Percentiles rank a stretch among this genome's conserved stretches.
These are phyloP conservation scores for Oncopodura yosiiana DNA, from an alignment of 1,140 invertebrate genomes.

Conservation along the genomic window DNA sequence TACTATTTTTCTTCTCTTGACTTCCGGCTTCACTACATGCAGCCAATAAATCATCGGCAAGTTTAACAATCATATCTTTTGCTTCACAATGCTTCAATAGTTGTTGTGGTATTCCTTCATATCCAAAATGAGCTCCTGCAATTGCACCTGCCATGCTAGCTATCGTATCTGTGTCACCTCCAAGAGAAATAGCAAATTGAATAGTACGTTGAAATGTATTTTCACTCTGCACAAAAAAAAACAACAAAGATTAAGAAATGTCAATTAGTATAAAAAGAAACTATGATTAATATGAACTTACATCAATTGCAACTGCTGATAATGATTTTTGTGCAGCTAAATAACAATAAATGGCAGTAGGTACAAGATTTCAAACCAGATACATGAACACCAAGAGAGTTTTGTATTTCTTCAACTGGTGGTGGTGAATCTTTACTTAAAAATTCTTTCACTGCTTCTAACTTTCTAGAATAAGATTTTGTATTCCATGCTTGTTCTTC, in stretches of 20 bases:
- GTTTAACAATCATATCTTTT: slow-evolving; percentile 43
- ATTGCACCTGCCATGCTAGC: slow-evolving; percentile 52
- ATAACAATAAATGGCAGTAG: slow-evolving; percentile 66
- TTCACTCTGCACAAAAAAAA: slow-evolving; percentile 40
- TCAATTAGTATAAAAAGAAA: background rate
- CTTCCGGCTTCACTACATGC: background rate
- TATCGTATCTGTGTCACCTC: slow-evolving; percentile 65
- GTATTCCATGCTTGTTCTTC: slow-evolving; percentile 20
- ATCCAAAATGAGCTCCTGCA: slow-evolving; percentile 61
- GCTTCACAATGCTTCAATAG: slow-evolving; percentile 56
- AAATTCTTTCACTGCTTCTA: slow-evolving; percentile 45
- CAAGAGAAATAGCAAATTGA: slow-evolving; percentile 58
- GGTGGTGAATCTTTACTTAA: slow-evolving; percentile 39
- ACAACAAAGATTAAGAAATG: background rate
- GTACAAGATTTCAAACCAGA: slow-evolving; percentile 59
- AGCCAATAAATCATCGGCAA: slow-evolving; percentile 44
- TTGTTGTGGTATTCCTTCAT: slow-evolving; percentile 48
- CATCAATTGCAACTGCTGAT: slow-evolving; percentile 47
- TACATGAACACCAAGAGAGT: slow-evolving; percentile 52
- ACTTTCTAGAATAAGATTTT: slow-evolving; percentile 45
- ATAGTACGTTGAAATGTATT: slow-evolving; percentile 56
- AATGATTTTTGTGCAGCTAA: slow-evolving; percentile 51
- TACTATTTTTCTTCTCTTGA: background rate
- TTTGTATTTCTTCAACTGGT: slow-evolving; percentile 46
- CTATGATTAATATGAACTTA: slow-evolving; percentile 35